phyloP scores from a whole-genome alignment of 2,113 vertebrate species.

The Gymnarchus niloticus region DNA sequence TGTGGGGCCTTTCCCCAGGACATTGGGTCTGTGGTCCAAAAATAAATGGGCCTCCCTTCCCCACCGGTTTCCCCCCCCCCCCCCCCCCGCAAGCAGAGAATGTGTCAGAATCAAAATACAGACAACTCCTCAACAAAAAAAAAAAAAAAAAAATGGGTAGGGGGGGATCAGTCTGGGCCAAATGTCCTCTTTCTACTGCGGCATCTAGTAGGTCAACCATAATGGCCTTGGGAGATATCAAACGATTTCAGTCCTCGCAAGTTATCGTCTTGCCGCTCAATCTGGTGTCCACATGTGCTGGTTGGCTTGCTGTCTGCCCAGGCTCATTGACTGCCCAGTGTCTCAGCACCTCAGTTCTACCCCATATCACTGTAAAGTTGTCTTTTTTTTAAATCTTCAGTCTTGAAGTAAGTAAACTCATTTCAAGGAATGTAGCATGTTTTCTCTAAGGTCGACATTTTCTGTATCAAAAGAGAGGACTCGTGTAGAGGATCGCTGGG shows the following conservation, averaged over 20 bases:
- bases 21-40: neutral
- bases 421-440: neutral
- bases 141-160: too few relatives aligned
- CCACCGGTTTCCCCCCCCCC: neutral
- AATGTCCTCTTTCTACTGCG: neutral
- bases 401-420: neutral
- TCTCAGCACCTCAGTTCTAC: neutral
- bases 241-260: neutral
- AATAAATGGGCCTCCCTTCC: neutral
- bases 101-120: neutral
- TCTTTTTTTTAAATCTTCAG: neutral
- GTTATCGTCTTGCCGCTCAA: neutral
- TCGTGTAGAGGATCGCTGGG: neutral
- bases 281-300: neutral
- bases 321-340: neutral
- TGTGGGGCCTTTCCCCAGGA: too few relatives aligned
- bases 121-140: neutral
- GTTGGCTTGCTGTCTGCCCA: neutral
- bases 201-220: neutral
- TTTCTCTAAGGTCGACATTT: neutral
- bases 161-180: too few relatives aligned
- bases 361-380: neutral
- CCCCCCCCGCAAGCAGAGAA: neutral
- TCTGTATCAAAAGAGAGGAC: neutral
- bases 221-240: neutral